Base-by-base conservation (phyloP, 2,888 invertebrate species). In the Escarpia spicata region DNA sequence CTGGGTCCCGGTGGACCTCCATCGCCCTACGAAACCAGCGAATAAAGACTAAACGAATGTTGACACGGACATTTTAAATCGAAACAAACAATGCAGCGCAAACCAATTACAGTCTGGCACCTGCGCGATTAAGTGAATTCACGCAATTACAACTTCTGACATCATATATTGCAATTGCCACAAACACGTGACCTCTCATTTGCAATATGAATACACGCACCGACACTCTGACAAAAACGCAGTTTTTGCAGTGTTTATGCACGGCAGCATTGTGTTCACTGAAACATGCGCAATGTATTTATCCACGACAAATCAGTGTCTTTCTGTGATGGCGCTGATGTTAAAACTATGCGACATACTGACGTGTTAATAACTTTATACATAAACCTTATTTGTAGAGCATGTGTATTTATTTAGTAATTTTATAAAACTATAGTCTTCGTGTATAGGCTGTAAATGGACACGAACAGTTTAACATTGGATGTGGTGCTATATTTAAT, bases 1-100 rank as follows among this genome's bases (percentile, higher is more conserved):
- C 91, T 37, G 43, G 44, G 91, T 12, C 93, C 92, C 4, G 44
- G 43, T 2, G 91, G 92, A 45, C 93, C 93, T 37, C 43, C 90
- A 12, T 43, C 90, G 44, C 93, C 92, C 10, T 45, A 37, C 44
- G 19, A 26, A 45, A 19, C 19, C 15, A 45, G 6, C 12, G n/a
- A 43, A 45, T 45, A 15, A 91, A 91, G 12, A n/a, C 8, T 26
- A n/a, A 75, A 26, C 26, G 75, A 75, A 75, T n/a, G 19, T 26
- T 75, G 75, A 75, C n/a, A n/a, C 6, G 75, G 3, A 26, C 19
- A 15, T 6, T 6, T 75, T 75, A 6, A 75, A 91, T 91, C 43
- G 37, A 43, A 91, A 37, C 15, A 43, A 75, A 75, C 75, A 75
- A 15, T 26, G 6, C n/a, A 75, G n/a, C 52, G 12, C 75, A 75